phyloP scores from a whole-genome alignment of 2,797 vertebrate genomes.

The Coendou prehensilis region DNA sequence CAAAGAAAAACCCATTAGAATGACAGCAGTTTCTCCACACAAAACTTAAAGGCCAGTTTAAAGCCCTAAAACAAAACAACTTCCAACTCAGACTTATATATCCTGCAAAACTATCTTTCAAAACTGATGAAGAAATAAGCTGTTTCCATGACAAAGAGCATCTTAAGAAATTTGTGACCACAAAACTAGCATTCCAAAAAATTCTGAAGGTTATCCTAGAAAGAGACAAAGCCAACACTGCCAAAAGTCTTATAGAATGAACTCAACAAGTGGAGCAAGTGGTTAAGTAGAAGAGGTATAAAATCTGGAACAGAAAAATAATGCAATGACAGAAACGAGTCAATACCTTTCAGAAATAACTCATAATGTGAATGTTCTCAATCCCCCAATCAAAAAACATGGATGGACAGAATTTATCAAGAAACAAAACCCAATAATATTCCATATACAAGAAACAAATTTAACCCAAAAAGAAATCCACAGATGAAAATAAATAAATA shows the following conservation, averaged over 20 bases:
- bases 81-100: background rate
- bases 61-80: background rate
- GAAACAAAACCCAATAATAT: background rate
- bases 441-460: background rate
- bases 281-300: background rate
- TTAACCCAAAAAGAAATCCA: background rate
- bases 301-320: background rate
- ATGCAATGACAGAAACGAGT: background rate
- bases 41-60: background rate
- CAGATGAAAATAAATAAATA: background rate
- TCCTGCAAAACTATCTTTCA: background rate
- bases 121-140: background rate
- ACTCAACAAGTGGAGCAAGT: background rate
- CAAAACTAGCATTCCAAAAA: background rate
- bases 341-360: background rate
- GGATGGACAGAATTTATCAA: background rate
- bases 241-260: background rate
- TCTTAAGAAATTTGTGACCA: background rate
- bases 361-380: background rate
- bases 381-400: background rate
- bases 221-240: background rate
- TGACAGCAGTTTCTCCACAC: background rate
- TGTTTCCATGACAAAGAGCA: background rate
- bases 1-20: background rate
- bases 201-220: background rate